A percentile compares a stretch with the other conserved stretches of the same genome.
These are phyloP conservation scores for Silurus lanzhouensis DNA, from an alignment of 2,797 vertebrate species.

Conservation along the genomic window DNA sequence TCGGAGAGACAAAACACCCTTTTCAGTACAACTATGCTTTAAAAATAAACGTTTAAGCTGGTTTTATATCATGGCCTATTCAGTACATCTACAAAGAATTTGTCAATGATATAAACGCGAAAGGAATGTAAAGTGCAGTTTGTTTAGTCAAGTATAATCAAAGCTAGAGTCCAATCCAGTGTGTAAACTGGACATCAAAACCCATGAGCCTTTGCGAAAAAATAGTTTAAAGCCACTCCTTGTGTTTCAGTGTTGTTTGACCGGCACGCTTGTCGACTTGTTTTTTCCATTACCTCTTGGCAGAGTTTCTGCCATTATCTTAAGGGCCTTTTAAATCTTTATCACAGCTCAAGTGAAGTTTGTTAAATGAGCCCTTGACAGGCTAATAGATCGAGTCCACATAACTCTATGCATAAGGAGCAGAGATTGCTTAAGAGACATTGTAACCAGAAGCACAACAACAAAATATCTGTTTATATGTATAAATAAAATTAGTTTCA, in stretches of 20 bases:
- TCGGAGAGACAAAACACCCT: neutral
- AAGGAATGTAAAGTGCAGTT: neutral
- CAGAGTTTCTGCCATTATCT: conserved; percentile 10
- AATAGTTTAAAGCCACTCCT: neutral
- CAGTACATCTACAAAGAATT: neutral
- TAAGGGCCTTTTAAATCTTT: conserved; percentile 33
- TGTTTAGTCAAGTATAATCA: neutral
- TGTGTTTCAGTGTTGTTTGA: no score
- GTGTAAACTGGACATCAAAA: neutral
- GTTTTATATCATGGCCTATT: neutral
- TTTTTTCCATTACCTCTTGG: conserved; percentile 1
- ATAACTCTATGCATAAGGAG: neutral
- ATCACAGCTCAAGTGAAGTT: neutral
- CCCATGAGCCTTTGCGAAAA: neutral
- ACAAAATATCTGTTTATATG: neutral
- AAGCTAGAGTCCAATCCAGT: neutral
- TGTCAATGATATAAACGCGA: neutral
- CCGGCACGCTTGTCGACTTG: neutral
- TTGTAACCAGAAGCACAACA: neutral
- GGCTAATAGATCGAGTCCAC: neutral
- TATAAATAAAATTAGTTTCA: neutral
- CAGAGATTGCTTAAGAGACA: neutral
- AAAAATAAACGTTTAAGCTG: neutral
- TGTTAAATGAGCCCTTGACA: conserved; percentile 8
- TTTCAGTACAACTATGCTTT: neutral